A percentile compares a stretch with the other conserved stretches of the same genome.
These are phyloP conservation scores for Alentia gelatinosa DNA, from an alignment of 2,888 invertebrate species.

Conservation along the genomic window DNA sequence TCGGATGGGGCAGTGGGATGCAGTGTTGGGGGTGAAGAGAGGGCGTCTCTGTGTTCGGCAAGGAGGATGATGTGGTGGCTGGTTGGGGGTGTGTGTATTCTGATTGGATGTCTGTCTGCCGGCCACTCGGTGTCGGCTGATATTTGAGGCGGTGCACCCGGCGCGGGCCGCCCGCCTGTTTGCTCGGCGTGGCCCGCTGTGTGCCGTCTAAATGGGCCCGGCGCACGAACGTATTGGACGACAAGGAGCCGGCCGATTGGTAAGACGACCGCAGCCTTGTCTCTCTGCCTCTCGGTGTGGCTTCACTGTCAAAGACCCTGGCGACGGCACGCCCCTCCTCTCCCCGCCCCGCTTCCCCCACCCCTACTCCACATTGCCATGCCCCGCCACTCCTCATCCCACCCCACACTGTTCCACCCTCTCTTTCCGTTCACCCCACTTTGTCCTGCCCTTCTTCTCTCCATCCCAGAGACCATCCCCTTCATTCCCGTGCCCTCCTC, in stretches of 20 bases:
- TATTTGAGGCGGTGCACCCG: neutral
- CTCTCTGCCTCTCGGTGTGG: constrained; percentile 10
- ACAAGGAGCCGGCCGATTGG: constrained; percentile 20
- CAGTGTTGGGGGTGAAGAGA: neutral
- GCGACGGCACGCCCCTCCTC: neutral
- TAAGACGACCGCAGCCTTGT: constrained; percentile 41
- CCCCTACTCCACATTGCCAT: neutral
- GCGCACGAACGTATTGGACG: neutral
- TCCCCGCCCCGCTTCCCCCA: neutral
- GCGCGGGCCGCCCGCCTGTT: neutral
- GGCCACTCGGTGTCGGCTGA: neutral
- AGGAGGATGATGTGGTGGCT: neutral
- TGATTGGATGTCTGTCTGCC: constrained; percentile 43
- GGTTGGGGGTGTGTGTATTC: neutral
- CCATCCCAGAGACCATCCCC: neutral
- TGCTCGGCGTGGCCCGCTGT: neutral
- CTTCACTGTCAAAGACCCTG: neutral
- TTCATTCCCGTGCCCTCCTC: too few species aligned
- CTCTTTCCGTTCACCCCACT: neutral
- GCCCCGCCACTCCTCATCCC: neutral
- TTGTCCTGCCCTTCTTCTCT: neutral
- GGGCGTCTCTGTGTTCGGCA: neutral
- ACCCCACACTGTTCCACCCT: neutral
- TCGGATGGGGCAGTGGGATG: neutral
- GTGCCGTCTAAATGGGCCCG: constrained; percentile 33